These are phyloP conservation scores for Lepidonotus clava DNA, from an alignment of 2,888 invertebrate species.

Conservation along the genomic window DNA sequence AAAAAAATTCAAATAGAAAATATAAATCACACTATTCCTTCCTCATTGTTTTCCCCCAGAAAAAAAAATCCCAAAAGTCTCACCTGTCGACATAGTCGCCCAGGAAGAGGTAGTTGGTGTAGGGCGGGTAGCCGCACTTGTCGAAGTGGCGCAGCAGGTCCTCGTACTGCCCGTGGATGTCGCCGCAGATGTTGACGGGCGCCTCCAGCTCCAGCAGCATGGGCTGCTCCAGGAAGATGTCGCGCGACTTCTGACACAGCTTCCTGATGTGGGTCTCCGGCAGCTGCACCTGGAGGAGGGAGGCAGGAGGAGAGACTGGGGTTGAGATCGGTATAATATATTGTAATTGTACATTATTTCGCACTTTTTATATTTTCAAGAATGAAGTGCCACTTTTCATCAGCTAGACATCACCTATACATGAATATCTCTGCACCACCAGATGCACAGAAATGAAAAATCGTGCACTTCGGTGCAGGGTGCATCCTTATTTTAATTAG, in stretches of 20 bases:
- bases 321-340: too few species aligned
- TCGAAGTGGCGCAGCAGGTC: conserved; percentile 83
- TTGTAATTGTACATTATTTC: too few species aligned
- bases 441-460: too few species aligned
- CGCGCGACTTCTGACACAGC: conserved; percentile 80
- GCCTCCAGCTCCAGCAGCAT: conserved; percentile 82
- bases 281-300: conserved; percentile 72
- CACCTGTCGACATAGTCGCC: conserved; percentile 83
- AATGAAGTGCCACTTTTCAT: too few species aligned
- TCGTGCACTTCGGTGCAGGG: too few species aligned
- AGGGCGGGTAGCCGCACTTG: conserved; percentile 82
- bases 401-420: too few species aligned
- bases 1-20: too few species aligned
- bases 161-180: conserved; percentile 83
- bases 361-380: too few species aligned
- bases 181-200: conserved; percentile 83
- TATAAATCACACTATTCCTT: too few species aligned
- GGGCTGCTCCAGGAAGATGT: conserved; percentile 81
- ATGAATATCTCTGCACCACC: too few species aligned
- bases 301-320: background rate
- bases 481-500: too few species aligned
- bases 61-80: conserved; percentile 62
- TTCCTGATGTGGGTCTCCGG: conserved; percentile 81
- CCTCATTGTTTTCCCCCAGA: conserved; percentile 82
- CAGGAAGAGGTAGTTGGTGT: conserved; percentile 82